Base-by-base conservation (phyloP, 1,140 invertebrate genomes). In the Aphelinus atriplicis region DNA sequence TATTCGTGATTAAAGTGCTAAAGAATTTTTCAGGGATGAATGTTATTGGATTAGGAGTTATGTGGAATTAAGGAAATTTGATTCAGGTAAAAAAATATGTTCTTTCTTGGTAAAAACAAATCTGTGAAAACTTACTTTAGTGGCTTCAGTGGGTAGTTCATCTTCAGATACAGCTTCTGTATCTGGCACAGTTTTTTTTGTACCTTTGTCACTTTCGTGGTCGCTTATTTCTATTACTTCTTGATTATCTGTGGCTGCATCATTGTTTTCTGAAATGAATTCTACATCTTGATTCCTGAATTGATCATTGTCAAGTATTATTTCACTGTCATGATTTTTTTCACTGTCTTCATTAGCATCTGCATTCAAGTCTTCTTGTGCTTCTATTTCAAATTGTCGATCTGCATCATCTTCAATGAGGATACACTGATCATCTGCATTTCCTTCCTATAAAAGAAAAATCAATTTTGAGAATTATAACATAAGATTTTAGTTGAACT, bases 121-220 rank as follows among this genome's bases (percentile, higher is more conserved):
- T 63, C 9, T 46, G 5, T 53, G 1, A 45, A 48, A 58, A 74
- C 61, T 26, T 81, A 88, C 87, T 81, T 88, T 88, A 4, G 86
- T 76, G 3, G 85, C 76, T 81, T 89, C 88, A 9, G 82, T 87
- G 1, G 90, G 91, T 2, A 93, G 78, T 80, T 93, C 92, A 80
- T 93, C 92, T 83, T 93, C 92, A 7, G 92, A 91, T 64, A 93
- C 91, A 78, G 91, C 91, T 86, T 93, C 92, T 3, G 91, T 92
- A 82, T 92, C 91, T 26, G 91, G 90, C 78, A 92, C 90, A 4
- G 73, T 86, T 69, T 86, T 87, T 64, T 89, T 82, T 3, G 79
- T 47, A 61, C 75, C 55, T 43, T 43, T 1, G 61, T 70, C 70
- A 66, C 55, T 74, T 66, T 82, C 77, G 53, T 77, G 78, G 70